phyloP scores from a whole-genome alignment of 2,797 vertebrate species.

The Pygocentrus nattereri region DNA sequence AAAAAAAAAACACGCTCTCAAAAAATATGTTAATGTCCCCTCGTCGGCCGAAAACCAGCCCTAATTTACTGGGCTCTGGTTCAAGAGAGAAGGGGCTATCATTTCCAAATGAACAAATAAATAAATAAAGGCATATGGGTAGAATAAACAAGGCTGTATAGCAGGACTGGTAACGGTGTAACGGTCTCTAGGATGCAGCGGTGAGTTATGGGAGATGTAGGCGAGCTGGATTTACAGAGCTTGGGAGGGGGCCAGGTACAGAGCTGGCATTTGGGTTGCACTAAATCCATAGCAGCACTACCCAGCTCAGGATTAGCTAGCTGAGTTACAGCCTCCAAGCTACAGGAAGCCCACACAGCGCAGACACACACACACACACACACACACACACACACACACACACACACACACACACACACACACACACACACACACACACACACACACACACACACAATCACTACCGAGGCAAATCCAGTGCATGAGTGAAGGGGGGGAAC shows the following conservation, averaged over 20 bases:
- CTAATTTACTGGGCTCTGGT: conserved; percentile 70
- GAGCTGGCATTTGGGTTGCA: conserved; percentile 65
- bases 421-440: conserved; percentile 19
- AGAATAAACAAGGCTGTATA: conserved; percentile 69
- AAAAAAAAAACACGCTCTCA: neutral
- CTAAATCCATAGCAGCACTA: conserved; percentile 75
- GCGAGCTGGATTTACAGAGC: conserved; percentile 64
- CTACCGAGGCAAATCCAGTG: conserved; percentile 21
- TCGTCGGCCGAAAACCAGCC: conserved; percentile 34
- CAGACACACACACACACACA: conserved; percentile 32
- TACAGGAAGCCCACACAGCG: conserved; percentile 6
- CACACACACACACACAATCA: neutral
- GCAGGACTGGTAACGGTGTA: conserved; percentile 58
- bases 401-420: conserved; percentile 26
- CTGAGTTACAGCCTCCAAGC: conserved; percentile 71
- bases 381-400: conserved; percentile 24
- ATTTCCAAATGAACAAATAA: conserved; percentile 73
- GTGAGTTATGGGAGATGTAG: conserved; percentile 70
- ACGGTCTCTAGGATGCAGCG: conserved; percentile 63
- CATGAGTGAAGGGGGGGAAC: conserved; percentile 18
- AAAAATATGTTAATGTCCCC: conserved; percentile 9
- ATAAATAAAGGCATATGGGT: conserved; percentile 64
- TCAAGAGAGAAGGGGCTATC: conserved; percentile 64
- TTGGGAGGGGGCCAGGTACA: conserved; percentile 66
- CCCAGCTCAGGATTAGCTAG: conserved; percentile 67